These are phyloP conservation scores for Hydrozoanthus tunicans DNA, from an alignment of 64 coral and sea anemone genomes.

Conservation along the genomic window DNA sequence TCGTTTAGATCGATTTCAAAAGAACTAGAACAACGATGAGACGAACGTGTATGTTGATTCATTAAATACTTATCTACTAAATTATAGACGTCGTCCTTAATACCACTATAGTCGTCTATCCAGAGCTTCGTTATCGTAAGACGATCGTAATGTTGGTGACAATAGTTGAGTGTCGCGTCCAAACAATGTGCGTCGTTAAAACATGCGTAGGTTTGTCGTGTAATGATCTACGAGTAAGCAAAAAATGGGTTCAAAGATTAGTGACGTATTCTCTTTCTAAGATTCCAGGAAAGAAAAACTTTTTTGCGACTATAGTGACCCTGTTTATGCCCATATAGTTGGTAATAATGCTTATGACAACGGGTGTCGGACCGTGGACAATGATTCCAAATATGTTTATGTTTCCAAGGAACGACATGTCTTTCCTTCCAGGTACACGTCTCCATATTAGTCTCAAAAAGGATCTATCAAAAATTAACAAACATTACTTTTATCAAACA, in stretches of 20 bases:
- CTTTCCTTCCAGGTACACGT: too few relatives aligned
- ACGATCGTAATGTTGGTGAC: neutral
- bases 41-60: constrained; percentile 5
- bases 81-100: constrained; percentile 41
- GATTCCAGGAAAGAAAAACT: too few relatives aligned
- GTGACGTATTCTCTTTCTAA: too few relatives aligned
- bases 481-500: too few relatives aligned
- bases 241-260: too few relatives aligned
- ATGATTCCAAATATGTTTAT: too few relatives aligned
- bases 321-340: too few relatives aligned
- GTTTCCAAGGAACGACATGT: too few relatives aligned
- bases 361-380: too few relatives aligned
- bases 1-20: neutral
- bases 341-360: too few relatives aligned
- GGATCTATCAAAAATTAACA: too few relatives aligned
- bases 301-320: too few relatives aligned
- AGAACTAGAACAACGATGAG: neutral
- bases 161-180: constrained; percentile 7
- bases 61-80: constrained; percentile 35
- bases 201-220: constrained; percentile 24
- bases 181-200: constrained; percentile 33
- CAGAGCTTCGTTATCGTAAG: constrained; percentile 37
- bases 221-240: constrained; percentile 46
- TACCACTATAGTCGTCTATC: neutral
- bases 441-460: neutral